Evolutionary conservation across 2,888 invertebrate genomes (phyloP), one percentile per base, ranked within the genome.

Genomic region (Patella depressa): DNA sequence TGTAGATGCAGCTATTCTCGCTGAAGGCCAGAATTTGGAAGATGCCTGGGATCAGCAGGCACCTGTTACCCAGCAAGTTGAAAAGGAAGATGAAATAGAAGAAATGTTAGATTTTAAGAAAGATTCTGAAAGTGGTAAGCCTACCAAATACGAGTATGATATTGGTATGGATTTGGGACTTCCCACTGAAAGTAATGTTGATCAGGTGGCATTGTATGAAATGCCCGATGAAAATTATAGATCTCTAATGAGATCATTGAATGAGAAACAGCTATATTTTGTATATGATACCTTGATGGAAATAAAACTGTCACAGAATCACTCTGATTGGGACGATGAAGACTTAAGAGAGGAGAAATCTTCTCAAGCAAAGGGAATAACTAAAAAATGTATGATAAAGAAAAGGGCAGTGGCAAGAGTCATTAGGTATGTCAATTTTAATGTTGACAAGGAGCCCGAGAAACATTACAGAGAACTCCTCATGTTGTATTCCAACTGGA

Each of bases 401-500:
- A 57, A 59, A 24, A 73, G 53, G 69, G 45, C 72, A 45, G 55
- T 55, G 54, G 15, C 70, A 53, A 53, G 24, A 59, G 76, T 84
- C n/a, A 76, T 83, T 3, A 54, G 85, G 17, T 79, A 77, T 59
- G 83, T 83, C 55, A 79, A 80, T 70, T 85, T 81, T 73, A 83
- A 84, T 70, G 72, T 74, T 57, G 71, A 81, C 17, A 69, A 57
- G 53, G 87, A 89, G 54, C 45, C 79, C 19, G 77, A 84, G n/a
- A 83, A 89, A 53, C 85, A 82, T 76, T 87, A 81, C 72, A 79
- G 89, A 70, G 85, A 88, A 71, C 78, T 84, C 12, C 65, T 88
- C 0, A 85, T 89, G 79, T 77, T 17, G 78, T 2, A 85, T 88
- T 7, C 45, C 9, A 45, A 9, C 9, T 90, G 89, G 89, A 76